These are phyloP conservation scores for Pagrus major DNA, from an alignment of 2,113 vertebrate genomes.

Conservation along the genomic window DNA sequence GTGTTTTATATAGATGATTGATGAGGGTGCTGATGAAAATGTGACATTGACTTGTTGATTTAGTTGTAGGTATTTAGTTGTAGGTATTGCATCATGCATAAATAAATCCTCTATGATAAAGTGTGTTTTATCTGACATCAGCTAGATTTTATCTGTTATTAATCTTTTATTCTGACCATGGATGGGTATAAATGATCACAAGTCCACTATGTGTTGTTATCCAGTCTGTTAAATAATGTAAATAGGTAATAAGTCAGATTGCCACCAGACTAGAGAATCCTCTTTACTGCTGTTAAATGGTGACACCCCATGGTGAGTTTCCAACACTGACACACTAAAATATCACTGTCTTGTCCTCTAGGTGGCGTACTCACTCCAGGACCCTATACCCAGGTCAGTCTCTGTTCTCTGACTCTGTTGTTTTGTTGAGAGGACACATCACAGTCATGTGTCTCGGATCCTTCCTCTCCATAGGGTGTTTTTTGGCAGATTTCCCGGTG, in stretches of 20 bases:
- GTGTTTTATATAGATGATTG: background rate
- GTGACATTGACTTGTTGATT: background rate
- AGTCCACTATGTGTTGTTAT: background rate
- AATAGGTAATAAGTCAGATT: background rate
- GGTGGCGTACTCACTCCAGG: constrained; percentile 74
- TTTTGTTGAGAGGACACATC: constrained; percentile 33
- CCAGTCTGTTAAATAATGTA: background rate
- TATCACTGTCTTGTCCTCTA: constrained; percentile 50
- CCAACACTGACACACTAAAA: constrained; percentile 22
- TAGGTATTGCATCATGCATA: background rate
- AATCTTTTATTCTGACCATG: background rate
- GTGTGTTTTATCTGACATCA: background rate
- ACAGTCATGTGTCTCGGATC: constrained; percentile 44
- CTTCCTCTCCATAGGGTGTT: constrained; percentile 44
- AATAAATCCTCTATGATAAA: background rate
- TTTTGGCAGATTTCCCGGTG: constrained; percentile 40
- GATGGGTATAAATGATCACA: background rate
- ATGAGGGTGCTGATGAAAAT: background rate
- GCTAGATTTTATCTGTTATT: background rate
- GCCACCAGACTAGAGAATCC: background rate
- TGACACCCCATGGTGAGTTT: constrained; percentile 69
- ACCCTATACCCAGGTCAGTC: constrained; percentile 21
- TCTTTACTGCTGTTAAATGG: constrained; percentile 38
- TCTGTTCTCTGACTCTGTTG: constrained; percentile 6
- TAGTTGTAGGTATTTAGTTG: too few relatives aligned